Evolutionary conservation across 2,113 vertebrate genomes (phyloP).

Genomic region (Campylomormyrus numenius): DNA sequence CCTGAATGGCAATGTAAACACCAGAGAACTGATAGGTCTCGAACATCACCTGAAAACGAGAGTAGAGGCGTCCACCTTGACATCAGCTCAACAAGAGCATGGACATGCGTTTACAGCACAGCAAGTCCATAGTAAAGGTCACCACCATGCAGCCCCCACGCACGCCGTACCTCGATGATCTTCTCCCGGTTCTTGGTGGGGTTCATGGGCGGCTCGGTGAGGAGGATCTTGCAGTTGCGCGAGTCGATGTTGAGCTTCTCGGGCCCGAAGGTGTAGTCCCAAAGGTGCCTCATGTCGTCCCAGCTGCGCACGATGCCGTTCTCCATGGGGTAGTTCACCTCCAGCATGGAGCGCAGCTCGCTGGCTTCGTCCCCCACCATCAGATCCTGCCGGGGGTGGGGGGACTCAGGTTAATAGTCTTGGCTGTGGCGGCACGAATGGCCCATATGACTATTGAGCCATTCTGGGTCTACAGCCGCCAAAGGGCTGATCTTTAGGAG

Average conservation of each 20-base stretch:
- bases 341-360: slow-evolving; percentile 80
- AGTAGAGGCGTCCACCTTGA: neutral
- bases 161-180: slow-evolving; percentile 70
- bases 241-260: slow-evolving; percentile 82
- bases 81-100: neutral
- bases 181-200: slow-evolving; percentile 83
- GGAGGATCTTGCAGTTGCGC: slow-evolving; percentile 80
- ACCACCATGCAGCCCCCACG: neutral
- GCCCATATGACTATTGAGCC: neutral
- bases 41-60: slow-evolving; percentile 76
- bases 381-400: slow-evolving; percentile 61
- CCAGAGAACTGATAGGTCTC: slow-evolving; percentile 85
- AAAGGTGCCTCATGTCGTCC: slow-evolving; percentile 85
- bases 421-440: neutral
- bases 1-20: slow-evolving; percentile 84
- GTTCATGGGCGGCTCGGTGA: slow-evolving; percentile 83
- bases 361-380: slow-evolving; percentile 87
- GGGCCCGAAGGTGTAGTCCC: slow-evolving; percentile 81
- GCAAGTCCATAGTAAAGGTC: neutral
- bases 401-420: neutral
- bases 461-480: neutral
- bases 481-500: neutral
- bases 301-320: slow-evolving; percentile 84
- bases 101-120: neutral
- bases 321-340: slow-evolving; percentile 87